Evolutionary conservation across 1,140 invertebrate species (phyloP).

Genomic region (Rhagoletis pomonella): DNA sequence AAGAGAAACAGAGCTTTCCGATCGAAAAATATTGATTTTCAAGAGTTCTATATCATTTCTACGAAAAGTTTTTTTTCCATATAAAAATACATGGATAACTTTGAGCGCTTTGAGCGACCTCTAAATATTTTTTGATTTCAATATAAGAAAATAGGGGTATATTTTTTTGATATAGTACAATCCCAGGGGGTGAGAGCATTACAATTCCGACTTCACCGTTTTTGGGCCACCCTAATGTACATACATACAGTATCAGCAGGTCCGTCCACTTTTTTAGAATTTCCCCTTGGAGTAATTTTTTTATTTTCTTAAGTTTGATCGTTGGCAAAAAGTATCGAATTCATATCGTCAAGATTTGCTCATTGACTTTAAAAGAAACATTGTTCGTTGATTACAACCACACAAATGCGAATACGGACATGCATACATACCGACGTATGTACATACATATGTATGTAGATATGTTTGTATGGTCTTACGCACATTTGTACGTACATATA

Average conservation of each 20-base stretch:
- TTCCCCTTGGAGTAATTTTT: neutral
- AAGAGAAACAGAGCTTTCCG: no score
- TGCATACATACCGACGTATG: neutral
- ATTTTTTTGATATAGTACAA: no score
- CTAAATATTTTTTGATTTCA: no score
- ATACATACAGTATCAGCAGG: neutral
- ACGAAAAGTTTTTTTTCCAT: no score
- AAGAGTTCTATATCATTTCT: no score
- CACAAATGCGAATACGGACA: neutral
- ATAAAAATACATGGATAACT: no score
- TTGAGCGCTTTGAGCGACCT: no score
- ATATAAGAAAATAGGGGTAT: no score
- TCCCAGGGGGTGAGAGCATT: no score
- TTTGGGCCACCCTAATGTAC: no score
- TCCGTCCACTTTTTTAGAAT: neutral
- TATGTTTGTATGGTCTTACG: neutral
- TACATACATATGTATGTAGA: neutral
- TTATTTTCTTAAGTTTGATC: conserved; percentile 28
- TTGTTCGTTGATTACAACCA: neutral
- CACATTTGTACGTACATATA: neutral
- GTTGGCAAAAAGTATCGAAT: conserved; percentile 35
- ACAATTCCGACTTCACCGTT: no score
- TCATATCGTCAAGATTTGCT: conserved; percentile 8
- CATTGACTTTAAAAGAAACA: conserved; percentile 4
- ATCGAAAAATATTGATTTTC: no score